phyloP scores from a whole-genome alignment of 2,797 vertebrate genomes.

The Aeoliscus strigatus region DNA sequence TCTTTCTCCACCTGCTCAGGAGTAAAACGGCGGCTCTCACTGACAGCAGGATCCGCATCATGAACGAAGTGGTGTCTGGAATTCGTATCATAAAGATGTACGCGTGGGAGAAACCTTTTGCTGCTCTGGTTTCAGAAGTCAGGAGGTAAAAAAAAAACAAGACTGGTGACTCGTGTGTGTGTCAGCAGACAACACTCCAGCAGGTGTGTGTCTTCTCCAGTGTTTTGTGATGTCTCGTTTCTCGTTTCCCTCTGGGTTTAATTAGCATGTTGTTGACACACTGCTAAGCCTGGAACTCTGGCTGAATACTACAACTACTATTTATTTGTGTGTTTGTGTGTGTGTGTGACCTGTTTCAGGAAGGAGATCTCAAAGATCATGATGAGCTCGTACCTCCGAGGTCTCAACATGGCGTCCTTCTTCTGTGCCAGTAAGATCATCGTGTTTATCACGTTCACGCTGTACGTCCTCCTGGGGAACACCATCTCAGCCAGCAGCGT shows the following conservation, averaged over 20 bases:
- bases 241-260: too few relatives aligned
- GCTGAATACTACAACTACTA: too few relatives aligned
- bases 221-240: too few relatives aligned
- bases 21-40: constrained; percentile 83
- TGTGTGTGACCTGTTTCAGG: too few relatives aligned
- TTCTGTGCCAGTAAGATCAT: constrained; percentile 91
- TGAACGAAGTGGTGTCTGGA: constrained; percentile 94
- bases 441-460: constrained; percentile 86
- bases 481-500: constrained; percentile 83
- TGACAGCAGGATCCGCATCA: constrained; percentile 86
- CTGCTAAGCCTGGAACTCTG: too few relatives aligned
- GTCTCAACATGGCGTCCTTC: constrained; percentile 91
- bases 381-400: constrained; percentile 89
- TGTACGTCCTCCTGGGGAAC: constrained; percentile 85
- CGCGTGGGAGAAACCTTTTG: constrained; percentile 91
- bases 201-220: too few relatives aligned
- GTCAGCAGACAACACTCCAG: too few relatives aligned
- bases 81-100: constrained; percentile 99
- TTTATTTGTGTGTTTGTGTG: too few relatives aligned
- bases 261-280: too few relatives aligned
- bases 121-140: constrained; percentile 78
- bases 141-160: constrained; percentile 76
- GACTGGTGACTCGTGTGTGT: too few relatives aligned
- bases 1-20: constrained; percentile 57
- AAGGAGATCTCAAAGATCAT: constrained; percentile 89